Base-by-base conservation (phyloP, 2,888 invertebrate genomes). In the Linnaemya tessellans region DNA sequence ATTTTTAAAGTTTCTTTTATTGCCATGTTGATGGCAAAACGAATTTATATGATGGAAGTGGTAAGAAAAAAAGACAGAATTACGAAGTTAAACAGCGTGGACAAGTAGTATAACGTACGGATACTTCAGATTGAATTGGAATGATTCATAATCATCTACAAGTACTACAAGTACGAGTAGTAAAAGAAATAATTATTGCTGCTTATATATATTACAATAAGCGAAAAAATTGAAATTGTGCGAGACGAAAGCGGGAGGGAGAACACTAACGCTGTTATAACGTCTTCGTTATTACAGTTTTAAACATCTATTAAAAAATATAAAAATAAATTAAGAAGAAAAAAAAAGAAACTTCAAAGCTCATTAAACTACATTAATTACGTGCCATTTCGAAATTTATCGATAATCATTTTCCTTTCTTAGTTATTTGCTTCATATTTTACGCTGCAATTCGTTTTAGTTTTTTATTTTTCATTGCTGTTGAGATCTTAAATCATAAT, bases 321-420 rank as follows among this genome's bases (percentile, higher is more conserved):
- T 25, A 11, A 65, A 30, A 65, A 30, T 20, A 30, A 30, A 5
- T 30, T 3, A 30, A 30, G 2, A 5, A 30, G 30, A 30, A 30
- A 30, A n/a, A n/a, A 49, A 56, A 56, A 38, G 80, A 64, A 85
- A 58, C 70, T 65, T 75, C 64, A 79, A 85, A 85, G 85, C 85
- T 82, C 85, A 82, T 85, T 85, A 85, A 82, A 85, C 81, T 79
- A 30, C 85, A 82, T 85, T 85, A 85, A 85, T 85, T 85, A 85
- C 82, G 74, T 82, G 85, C 85, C 70, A 75, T 79, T 82, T 64
- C 65, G 11, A 60, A 84, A 84, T 80, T 84, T 80, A 80, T 80
- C 65, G 73, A 80, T 80, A 64, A 65, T 58, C 54, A 60, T 79
- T 60, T 54, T 80, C 11, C 30, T 56, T 30, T 56, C 4, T 73